Conservation (phyloP, 2,888 invertebrate species). For the Venusia cambrica region DNA sequence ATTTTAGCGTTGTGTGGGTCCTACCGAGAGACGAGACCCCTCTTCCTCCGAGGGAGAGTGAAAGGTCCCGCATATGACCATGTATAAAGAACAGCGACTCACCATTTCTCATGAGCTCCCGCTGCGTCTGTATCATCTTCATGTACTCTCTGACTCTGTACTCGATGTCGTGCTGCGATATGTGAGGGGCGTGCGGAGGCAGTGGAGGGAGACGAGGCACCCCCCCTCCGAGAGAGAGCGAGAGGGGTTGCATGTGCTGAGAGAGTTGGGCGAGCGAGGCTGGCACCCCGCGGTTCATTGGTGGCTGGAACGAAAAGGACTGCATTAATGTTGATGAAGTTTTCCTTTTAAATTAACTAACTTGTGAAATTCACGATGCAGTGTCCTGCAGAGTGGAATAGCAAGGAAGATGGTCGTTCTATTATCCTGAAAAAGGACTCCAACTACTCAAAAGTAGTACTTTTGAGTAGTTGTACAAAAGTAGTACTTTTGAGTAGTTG, state of each 20-base stretch:
- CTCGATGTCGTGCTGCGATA: constrained; percentile 87
- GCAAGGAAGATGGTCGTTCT: too few relatives aligned
- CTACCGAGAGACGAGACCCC: too few relatives aligned
- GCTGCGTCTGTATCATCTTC: constrained; percentile 83
- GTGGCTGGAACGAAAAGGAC: constrained; percentile 51
- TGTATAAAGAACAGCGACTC: too few relatives aligned
- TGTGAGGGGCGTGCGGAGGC: constrained; percentile 77
- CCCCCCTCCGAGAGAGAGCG: constrained; percentile 83
- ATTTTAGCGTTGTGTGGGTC: too few relatives aligned
- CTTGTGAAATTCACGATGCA: too few relatives aligned
- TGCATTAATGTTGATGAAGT: constrained; percentile 25
- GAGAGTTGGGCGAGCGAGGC: constrained; percentile 74
- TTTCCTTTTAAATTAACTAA: constrained; percentile 1
- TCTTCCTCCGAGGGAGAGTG: too few relatives aligned
- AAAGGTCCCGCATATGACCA: too few relatives aligned
- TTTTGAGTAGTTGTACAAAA: too few relatives aligned
- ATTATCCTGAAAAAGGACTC: too few relatives aligned
- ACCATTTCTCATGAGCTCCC: constrained; percentile 69
- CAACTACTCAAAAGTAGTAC: too few relatives aligned
- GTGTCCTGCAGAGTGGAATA: too few relatives aligned
- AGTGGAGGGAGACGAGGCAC: constrained; percentile 82
- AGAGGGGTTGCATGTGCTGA: constrained; percentile 88
- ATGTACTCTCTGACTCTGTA: constrained; percentile 90
- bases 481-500: too few relatives aligned
- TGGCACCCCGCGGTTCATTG: constrained; percentile 81